Conservation (phyloP, 2,113 vertebrate species). For the Dascyllus trimaculatus region DNA sequence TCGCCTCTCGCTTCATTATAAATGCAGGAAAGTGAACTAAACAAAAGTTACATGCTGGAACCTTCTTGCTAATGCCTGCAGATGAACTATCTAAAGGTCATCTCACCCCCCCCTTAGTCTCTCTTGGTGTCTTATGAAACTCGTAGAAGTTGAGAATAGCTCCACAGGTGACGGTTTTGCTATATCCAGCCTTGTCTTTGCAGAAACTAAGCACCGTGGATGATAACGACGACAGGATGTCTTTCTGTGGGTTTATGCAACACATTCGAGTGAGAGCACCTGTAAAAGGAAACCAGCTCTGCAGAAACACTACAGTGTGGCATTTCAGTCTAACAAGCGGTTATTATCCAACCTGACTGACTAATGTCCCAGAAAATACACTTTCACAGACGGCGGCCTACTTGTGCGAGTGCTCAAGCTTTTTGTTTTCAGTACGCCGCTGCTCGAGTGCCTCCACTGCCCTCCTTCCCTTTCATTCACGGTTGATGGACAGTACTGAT, state of each 20-base stretch:
- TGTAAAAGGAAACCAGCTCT: constrained; percentile 28
- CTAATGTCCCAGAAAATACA: constrained; percentile 43
- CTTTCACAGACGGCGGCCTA: constrained; percentile 32
- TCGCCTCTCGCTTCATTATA: constrained; percentile 11
- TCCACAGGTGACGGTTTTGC: not conserved
- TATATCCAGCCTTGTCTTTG: not conserved
- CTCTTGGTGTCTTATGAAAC: constrained; percentile 28
- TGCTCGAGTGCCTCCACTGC: constrained; percentile 29
- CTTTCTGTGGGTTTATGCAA: constrained; percentile 1
- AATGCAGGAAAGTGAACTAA: constrained; percentile 31
- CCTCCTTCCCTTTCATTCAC: constrained; percentile 4
- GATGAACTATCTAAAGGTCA: constrained; percentile 42
- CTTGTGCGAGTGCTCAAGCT: not conserved
- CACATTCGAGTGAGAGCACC: not conserved
- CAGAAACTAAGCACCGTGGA: not conserved
- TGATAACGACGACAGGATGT: constrained; percentile 12
- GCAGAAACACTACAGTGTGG: not conserved
- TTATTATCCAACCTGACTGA: constrained; percentile 25
- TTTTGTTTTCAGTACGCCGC: constrained; percentile 5
- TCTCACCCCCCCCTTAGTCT: constrained; percentile 17
- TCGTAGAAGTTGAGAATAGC: constrained; percentile 22
- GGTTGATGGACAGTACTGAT: constrained; percentile 27
- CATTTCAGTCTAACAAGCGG: constrained; percentile 18
- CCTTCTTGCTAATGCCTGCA: not conserved
- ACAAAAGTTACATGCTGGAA: constrained; percentile 26